Percentiles rank a stretch among this genome's conserved stretches.
phyloP scores from a whole-genome alignment of 2,113 vertebrate genomes.

The Thinocorus orbignyianus region DNA sequence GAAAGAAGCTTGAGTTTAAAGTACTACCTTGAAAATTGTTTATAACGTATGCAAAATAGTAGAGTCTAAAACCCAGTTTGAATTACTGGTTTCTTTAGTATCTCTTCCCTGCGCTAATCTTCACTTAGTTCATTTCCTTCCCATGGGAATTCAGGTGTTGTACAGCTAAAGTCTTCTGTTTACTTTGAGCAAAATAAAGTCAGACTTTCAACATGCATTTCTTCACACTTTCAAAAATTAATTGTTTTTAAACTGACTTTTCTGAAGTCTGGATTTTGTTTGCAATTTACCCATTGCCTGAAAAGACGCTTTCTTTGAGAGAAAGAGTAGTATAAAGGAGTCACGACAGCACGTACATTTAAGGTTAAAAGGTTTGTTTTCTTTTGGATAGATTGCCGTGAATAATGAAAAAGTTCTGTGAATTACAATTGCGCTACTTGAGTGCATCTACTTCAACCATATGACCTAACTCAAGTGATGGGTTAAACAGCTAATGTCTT shows the following conservation, averaged over 20 bases:
- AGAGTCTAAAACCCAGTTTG: background rate
- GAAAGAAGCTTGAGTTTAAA: conserved; percentile 20
- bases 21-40: conserved; percentile 20
- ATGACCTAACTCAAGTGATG: background rate
- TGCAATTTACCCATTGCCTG: background rate
- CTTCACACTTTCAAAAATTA: background rate
- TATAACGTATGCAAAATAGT: background rate
- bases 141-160: background rate
- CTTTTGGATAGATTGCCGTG: background rate
- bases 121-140: background rate
- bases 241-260: background rate
- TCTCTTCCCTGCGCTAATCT: background rate
- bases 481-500: background rate
- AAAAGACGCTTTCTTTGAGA: background rate
- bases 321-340: background rate
- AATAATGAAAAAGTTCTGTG: background rate
- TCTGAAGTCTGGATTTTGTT: background rate
- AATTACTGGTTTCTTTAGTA: background rate
- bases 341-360: background rate
- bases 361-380: background rate
- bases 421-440: background rate
- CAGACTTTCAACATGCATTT: background rate
- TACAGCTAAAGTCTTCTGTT: background rate
- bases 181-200: background rate
- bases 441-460: background rate